A percentile compares a stretch with the other conserved stretches of the same genome.
Conservation (phyloP, 2,888 invertebrate species). For the Cacoxenus indagator region DNA sequence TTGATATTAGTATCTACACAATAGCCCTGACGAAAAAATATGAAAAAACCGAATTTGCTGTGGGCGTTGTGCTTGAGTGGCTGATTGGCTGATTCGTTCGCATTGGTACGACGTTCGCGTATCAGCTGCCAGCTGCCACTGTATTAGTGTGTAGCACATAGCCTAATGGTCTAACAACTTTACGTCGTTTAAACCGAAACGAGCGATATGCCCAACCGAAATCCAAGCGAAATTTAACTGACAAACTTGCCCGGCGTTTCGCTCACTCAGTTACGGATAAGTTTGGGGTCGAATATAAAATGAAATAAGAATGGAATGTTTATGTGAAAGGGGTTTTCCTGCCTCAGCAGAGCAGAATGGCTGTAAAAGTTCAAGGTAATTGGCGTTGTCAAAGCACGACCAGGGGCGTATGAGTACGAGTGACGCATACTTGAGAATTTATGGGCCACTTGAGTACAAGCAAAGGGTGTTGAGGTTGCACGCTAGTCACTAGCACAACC, state of each 20-base stretch:
- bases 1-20: constrained; percentile 60
- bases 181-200: constrained; percentile 56
- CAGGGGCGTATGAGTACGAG: constrained; percentile 36
- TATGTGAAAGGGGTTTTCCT: constrained; percentile 11
- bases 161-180: constrained; percentile 56
- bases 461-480: constrained; percentile 64
- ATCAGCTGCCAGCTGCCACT: constrained; percentile 25
- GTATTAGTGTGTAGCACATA: constrained; percentile 42
- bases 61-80: neutral
- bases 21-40: too few species aligned
- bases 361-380: constrained; percentile 59
- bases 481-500: constrained; percentile 52
- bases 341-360: neutral
- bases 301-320: constrained; percentile 1
- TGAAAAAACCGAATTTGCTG: constrained; percentile 48
- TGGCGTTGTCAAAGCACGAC: constrained; percentile 61
- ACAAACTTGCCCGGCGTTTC: constrained; percentile 32
- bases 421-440: too few species aligned
- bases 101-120: neutral
- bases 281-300: neutral
- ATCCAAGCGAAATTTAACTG: constrained; percentile 58
- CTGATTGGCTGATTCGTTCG: neutral
- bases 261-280: neutral
- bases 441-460: constrained; percentile 60
- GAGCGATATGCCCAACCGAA: constrained; percentile 40